Conservation (phyloP, 30 jellyfish, hydroid and myxozoan genomes). For the Aurelia aurita complex sp. Pacific region DNA sequence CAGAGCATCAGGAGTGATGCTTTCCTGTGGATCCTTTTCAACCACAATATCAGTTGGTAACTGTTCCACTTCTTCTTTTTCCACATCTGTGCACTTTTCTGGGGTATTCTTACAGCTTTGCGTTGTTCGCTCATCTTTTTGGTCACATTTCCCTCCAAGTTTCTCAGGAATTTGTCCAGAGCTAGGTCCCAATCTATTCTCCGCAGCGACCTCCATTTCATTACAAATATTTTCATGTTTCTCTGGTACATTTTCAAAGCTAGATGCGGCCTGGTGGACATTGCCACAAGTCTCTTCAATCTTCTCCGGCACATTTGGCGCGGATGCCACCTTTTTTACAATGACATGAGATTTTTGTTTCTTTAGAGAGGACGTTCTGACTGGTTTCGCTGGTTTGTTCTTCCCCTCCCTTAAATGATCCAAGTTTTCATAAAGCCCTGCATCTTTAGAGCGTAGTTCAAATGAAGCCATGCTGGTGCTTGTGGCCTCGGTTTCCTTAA, state of each 20-base stretch:
- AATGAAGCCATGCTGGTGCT: neutral
- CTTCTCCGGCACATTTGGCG: neutral
- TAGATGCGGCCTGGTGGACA: neutral
- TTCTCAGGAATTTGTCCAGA: too few relatives aligned
- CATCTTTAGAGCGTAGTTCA: conserved; percentile 39
- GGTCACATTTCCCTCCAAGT: too few relatives aligned
- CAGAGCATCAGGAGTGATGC: neutral
- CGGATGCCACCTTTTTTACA: neutral
- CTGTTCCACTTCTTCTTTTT: neutral
- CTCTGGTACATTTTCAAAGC: too few relatives aligned
- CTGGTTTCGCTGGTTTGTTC: conserved; percentile 49
- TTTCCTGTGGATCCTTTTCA: too few relatives aligned
- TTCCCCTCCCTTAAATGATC: conserved; percentile 10
- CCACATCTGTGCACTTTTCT: neutral
- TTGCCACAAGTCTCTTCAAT: neutral
- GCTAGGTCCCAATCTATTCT: too few relatives aligned
- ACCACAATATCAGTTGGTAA: too few relatives aligned
- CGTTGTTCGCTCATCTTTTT: too few relatives aligned
- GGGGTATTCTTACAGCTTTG: too few relatives aligned
- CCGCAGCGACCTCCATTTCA: too few relatives aligned
- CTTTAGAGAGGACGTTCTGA: conserved; percentile 63
- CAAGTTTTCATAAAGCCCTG: conserved; percentile 20
- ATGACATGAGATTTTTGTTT: neutral
- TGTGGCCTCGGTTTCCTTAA: neutral
- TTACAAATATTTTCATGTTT: too few relatives aligned